Conservation (phyloP, 2,888 invertebrate species). For the Timema cristinae region DNA sequence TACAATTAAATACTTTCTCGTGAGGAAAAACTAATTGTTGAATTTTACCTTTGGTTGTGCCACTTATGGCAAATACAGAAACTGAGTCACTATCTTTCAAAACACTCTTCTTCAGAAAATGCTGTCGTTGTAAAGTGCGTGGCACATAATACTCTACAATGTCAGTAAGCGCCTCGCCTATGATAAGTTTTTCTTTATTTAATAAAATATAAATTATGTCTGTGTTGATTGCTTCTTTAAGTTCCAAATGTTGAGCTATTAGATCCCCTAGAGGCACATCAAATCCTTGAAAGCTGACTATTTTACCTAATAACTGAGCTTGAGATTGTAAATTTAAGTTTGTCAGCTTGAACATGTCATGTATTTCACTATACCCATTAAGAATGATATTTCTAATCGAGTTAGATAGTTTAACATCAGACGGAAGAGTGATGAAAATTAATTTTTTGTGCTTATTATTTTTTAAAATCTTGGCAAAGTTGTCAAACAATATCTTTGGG, state of each 20-base stretch:
- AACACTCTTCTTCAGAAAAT: conserved; percentile 7
- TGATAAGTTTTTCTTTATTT: background rate
- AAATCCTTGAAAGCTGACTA: conserved; percentile 15
- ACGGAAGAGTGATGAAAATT: conserved; percentile 2
- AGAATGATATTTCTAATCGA: background rate
- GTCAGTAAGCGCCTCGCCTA: conserved; percentile 6
- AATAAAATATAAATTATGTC: conserved; percentile 3
- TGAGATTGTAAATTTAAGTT: conserved; percentile 8
- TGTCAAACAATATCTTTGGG: background rate
- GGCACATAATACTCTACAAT: conserved; percentile 18
- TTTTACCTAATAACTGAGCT: conserved; percentile 2
- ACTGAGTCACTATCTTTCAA: background rate
- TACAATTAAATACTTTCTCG: conserved; percentile 1
- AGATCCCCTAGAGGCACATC: conserved; percentile 11
- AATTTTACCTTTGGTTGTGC: background rate
- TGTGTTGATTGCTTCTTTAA: conserved; percentile 10
- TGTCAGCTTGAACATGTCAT: conserved; percentile 12
- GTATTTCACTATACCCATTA: conserved; percentile 8
- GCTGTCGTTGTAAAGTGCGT: conserved; percentile 11
- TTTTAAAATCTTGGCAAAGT: background rate
- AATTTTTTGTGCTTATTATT: background rate
- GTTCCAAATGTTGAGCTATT: conserved; percentile 6
- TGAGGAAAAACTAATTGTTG: background rate
- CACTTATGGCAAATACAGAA: conserved; percentile 5
- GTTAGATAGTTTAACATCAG: conserved; percentile 5